Evolutionary conservation across 2,888 invertebrate genomes (phyloP), one percentile per base, ranked within the genome.

Genomic region (Myopa tessellatipennis): DNA sequence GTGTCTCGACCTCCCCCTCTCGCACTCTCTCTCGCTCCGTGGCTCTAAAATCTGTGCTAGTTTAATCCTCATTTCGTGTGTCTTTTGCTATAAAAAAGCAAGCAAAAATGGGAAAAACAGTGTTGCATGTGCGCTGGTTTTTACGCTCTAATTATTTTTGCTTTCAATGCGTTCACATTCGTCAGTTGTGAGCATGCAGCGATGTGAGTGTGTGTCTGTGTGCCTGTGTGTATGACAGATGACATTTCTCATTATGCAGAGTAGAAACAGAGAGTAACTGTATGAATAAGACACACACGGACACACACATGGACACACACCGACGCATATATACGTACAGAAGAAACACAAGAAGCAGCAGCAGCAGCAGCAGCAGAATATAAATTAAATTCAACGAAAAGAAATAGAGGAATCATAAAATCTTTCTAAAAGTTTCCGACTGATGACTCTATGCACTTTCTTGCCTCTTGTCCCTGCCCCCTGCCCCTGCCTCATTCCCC

Each of bases 81-180:
- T 45, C 6, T 45, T 45, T 45, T 45, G 10, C 45, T 45, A 8
- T 45, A 69, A 69, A 45, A 50, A 69, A 38, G 45, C n/a, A 40
- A 40, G 6, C 4, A 14, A 36, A 50, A 73, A 18, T 14, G 40
- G 26, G 36, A n/a, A 55, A 52, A 75, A 76, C 65, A 81, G 80
- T 83, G 83, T 81, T 80, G 80, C 81, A 80, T 81, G 75, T 83
- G 87, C 87, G 86, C 87, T 87, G 87, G 86, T 87, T 87, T 87
- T 87, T 84, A 86, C 87, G 87, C 87, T 87, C 87, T 84, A 87
- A 87, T 87, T 86, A 87, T 87, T 86, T 82, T 82, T 77, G 82
- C 82, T 83, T 82, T 82, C 82, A 82, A 81, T 82, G 67, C 67
- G 74, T 12, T 14, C 52, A 65, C 52, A 74, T 60, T 58, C 60